A percentile compares a stretch with the other conserved stretches of the same genome.
These are phyloP conservation scores for Campoletis raptor DNA, from an alignment of 2,888 invertebrate species.

Conservation along the genomic window DNA sequence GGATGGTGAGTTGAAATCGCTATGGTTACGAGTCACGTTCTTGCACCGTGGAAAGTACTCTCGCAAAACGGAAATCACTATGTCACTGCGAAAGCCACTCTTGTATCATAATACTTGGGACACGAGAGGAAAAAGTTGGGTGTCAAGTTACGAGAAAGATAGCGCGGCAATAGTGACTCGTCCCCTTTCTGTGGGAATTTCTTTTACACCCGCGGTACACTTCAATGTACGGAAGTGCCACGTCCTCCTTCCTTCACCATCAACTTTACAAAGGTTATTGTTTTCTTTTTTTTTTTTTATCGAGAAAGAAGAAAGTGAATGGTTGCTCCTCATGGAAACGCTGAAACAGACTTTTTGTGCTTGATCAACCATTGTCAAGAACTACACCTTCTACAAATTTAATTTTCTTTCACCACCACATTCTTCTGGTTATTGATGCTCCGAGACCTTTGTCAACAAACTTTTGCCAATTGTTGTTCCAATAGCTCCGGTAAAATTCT, in stretches of 20 bases:
- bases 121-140: conserved; percentile 15
- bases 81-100: conserved; percentile 52
- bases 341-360: conserved; percentile 51
- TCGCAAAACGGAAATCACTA: conserved; percentile 65
- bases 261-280: conserved; percentile 27
- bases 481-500: not conserved
- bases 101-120: conserved; percentile 36
- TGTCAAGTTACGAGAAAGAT: conserved; percentile 63
- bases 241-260: not conserved
- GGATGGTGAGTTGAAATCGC: not conserved
- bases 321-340: conserved; percentile 20
- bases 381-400: conserved; percentile 14
- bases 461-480: not conserved
- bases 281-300: conserved; percentile 41
- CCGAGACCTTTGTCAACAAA: not conserved
- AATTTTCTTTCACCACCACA: not conserved
- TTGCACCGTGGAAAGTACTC: conserved; percentile 22
- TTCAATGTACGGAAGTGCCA: conserved; percentile 6
- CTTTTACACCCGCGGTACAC: conserved; percentile 30
- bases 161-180: conserved; percentile 50
- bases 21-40: conserved; percentile 46
- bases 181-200: conserved; percentile 54
- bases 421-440: conserved; percentile 1
- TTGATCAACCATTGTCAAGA: conserved; percentile 74
- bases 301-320: not conserved